These are phyloP conservation scores for Steinernema hermaphroditum DNA, from an alignment of 2,888 invertebrate species.

Conservation along the genomic window DNA sequence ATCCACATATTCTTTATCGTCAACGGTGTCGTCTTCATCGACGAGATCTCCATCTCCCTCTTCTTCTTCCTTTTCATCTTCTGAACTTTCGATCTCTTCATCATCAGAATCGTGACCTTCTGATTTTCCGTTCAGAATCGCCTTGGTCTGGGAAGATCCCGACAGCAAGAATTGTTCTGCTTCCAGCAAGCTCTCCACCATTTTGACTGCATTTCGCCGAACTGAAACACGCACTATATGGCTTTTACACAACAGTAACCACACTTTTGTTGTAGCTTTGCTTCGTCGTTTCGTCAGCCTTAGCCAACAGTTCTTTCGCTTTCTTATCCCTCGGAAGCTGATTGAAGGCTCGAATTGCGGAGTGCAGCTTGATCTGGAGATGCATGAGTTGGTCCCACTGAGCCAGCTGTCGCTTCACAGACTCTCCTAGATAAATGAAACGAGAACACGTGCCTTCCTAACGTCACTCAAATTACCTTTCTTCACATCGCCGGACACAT, in stretches of 20 bases:
- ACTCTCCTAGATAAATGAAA: constrained; percentile 38
- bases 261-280: constrained; percentile 42
- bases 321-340: constrained; percentile 54
- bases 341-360: constrained; percentile 50
- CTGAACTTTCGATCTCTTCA: constrained; percentile 61
- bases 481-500: background rate
- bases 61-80: constrained; percentile 49
- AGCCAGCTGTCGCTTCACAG: constrained; percentile 48
- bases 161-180: constrained; percentile 33
- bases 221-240: constrained; percentile 42
- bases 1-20: constrained; percentile 37
- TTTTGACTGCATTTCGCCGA: constrained; percentile 43
- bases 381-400: constrained; percentile 58
- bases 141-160: constrained; percentile 34
- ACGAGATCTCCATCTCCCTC: constrained; percentile 38
- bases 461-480: constrained; percentile 14
- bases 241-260: too few species aligned
- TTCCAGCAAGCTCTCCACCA: constrained; percentile 40
- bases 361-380: constrained; percentile 44
- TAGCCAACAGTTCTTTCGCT: constrained; percentile 42
- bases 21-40: constrained; percentile 37
- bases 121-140: constrained; percentile 25
- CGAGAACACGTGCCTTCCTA: background rate
- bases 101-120: constrained; percentile 44
- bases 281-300: constrained; percentile 43